These are phyloP conservation scores for Cricetomys ansorgei DNA, from an alignment of 2,113 vertebrate species.

Conservation along the genomic window DNA sequence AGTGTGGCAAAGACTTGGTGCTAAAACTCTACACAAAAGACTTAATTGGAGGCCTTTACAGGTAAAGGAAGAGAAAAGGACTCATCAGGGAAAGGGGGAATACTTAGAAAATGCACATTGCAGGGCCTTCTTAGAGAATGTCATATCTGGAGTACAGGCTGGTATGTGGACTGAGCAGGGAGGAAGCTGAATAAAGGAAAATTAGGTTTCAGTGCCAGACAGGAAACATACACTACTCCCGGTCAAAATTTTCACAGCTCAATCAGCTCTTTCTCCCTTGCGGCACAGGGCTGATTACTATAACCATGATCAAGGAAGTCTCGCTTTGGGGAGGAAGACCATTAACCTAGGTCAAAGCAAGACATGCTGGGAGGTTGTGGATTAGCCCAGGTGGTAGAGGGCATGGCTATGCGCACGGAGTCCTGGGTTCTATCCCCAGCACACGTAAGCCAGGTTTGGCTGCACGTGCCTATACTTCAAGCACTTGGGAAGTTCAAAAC, in stretches of 20 bases:
- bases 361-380: not conserved
- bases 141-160: not conserved
- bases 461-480: not conserved
- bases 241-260: not conserved
- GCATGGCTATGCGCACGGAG: not conserved
- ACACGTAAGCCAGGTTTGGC: not conserved
- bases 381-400: not conserved
- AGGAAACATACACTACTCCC: not conserved
- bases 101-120: not conserved
- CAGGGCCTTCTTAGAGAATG: not conserved
- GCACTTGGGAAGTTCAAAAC: not conserved
- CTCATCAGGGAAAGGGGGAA: not conserved
- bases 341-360: conserved; percentile 42
- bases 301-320: not conserved
- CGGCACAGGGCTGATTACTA: not conserved
- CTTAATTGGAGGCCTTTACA: not conserved
- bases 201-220: not conserved
- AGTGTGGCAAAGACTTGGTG: not conserved
- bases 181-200: not conserved
- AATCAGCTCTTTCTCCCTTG: not conserved
- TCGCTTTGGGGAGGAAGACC: not conserved
- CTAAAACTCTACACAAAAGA: conserved; percentile 26
- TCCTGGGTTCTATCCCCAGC: not conserved
- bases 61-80: not conserved
- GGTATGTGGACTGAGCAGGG: not conserved